Evolutionary conservation across 30 jellyfish, hydroid and myxozoan genomes (phyloP).

Genomic region (Aurelia sp.): DNA sequence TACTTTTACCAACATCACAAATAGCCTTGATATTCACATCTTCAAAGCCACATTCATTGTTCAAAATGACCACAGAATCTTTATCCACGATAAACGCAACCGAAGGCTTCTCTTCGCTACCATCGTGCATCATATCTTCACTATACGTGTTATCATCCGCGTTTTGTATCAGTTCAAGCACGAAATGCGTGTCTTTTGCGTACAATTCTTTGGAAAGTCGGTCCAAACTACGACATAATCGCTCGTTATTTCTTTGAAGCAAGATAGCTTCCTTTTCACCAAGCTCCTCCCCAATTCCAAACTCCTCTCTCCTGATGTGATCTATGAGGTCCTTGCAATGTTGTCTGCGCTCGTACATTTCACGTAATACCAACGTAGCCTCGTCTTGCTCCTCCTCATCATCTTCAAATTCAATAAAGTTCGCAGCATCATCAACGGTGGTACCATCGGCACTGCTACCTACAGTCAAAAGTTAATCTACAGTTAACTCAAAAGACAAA

Average conservation of each 20-base stretch:
- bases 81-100: constrained; percentile 80
- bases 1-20: constrained; percentile 92
- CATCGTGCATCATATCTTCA: constrained; percentile 34
- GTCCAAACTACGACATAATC: constrained; percentile 81
- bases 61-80: constrained; percentile 49
- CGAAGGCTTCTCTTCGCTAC: constrained; percentile 76
- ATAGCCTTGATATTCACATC: constrained; percentile 76
- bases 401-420: constrained; percentile 2
- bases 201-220: constrained; percentile 86
- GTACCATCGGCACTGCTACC: neutral
- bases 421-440: neutral
- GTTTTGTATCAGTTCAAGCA: constrained; percentile 90
- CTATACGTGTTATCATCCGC: constrained; percentile 89
- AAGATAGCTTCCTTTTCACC: constrained; percentile 55
- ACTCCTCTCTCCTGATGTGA: constrained; percentile 66
- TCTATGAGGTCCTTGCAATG: constrained; percentile 66
- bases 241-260: constrained; percentile 66
- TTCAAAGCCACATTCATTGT: constrained; percentile 87
- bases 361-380: neutral
- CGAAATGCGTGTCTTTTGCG: constrained; percentile 91
- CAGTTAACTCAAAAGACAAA: too few relatives aligned
- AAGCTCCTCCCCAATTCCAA: constrained; percentile 76
- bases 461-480: neutral
- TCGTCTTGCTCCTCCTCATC: constrained; percentile 7
- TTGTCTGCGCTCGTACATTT: constrained; percentile 24